Conservation (phyloP, 2,888 invertebrate genomes). For the Stomorhina lunata region DNA sequence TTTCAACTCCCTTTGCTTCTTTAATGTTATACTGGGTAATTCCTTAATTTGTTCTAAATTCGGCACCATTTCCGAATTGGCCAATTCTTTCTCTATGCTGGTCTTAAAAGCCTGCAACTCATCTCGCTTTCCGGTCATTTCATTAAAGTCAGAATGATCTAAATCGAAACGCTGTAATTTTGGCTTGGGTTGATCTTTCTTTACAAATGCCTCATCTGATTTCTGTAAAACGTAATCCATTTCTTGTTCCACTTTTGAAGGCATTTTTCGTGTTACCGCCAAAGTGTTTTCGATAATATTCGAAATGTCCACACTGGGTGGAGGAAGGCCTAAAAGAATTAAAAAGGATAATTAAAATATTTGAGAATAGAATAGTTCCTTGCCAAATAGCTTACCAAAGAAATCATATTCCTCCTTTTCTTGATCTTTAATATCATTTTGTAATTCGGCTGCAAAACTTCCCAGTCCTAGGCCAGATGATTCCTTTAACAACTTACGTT, state of each 20-base stretch:
- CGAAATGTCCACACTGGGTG: conserved; percentile 68
- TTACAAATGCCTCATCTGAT: conserved; percentile 69
- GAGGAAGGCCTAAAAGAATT: conserved; percentile 70
- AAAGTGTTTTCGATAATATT: conserved; percentile 68
- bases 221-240: conserved; percentile 68
- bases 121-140: conserved; percentile 67
- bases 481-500: conserved; percentile 1
- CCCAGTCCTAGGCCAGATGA: background rate
- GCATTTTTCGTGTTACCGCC: conserved; percentile 43
- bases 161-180: conserved; percentile 64
- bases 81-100: conserved; percentile 70
- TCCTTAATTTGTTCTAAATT: conserved; percentile 82
- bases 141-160: conserved; percentile 68
- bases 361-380: no score
- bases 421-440: conserved; percentile 58
- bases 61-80: conserved; percentile 70
- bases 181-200: conserved; percentile 39
- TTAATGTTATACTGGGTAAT: conserved; percentile 77
- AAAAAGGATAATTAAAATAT: no score
- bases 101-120: conserved; percentile 62
- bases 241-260: conserved; percentile 64
- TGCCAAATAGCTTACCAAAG: conserved; percentile 65
- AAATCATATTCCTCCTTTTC: conserved; percentile 70
- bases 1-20: conserved; percentile 80
- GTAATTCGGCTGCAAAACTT: conserved; percentile 4